phyloP scores from a whole-genome alignment of 2,113 vertebrate genomes.

The Meles meles region DNA sequence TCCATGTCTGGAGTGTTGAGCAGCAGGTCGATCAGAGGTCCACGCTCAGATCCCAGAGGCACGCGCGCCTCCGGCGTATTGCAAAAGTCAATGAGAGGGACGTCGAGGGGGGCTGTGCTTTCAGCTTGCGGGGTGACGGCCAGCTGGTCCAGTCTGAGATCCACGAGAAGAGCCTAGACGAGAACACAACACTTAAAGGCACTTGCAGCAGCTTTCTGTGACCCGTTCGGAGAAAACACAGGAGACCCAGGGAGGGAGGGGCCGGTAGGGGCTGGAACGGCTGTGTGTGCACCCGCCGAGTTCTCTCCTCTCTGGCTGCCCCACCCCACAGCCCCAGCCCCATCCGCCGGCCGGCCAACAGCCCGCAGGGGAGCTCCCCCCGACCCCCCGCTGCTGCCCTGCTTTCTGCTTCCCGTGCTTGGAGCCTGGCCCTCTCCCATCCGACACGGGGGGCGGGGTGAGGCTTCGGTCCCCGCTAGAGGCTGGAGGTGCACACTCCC shows the following conservation, averaged over 20 bases:
- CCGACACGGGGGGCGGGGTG: neutral
- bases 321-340: neutral
- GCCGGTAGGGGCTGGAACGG: no score
- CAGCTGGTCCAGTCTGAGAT: constrained; percentile 50
- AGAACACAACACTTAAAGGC: neutral
- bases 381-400: fast-evolving
- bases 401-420: neutral
- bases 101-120: neutral
- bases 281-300: fast-evolving
- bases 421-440: neutral
- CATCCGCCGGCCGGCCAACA: fast-evolving
- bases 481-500: neutral
- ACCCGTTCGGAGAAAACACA: fast-evolving
- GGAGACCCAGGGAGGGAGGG: neutral
- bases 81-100: constrained; percentile 82
- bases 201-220: fast-evolving
- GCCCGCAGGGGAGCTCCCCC: neutral
- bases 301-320: fast-evolving
- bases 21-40: constrained; percentile 82
- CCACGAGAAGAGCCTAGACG: constrained; percentile 76
- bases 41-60: constrained; percentile 44
- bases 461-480: neutral
- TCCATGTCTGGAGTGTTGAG: constrained; percentile 80
- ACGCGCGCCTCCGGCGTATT: constrained; percentile 69
- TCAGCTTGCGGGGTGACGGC: neutral